Evolutionary conservation across 2,113 vertebrate genomes (phyloP), one percentile per base, ranked within the genome.

Genomic region (Clarias magur): DNA sequence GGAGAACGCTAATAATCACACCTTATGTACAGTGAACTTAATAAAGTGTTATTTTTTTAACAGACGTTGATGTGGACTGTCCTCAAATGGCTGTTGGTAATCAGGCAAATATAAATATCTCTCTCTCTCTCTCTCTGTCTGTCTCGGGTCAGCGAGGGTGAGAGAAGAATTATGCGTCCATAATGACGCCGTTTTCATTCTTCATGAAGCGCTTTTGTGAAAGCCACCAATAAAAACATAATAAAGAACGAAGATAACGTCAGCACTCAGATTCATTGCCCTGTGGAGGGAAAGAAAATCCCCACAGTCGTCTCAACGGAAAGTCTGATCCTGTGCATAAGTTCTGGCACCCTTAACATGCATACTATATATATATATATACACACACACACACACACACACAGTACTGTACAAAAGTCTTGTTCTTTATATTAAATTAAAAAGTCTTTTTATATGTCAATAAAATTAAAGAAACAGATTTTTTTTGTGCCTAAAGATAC

Each of bases 161-260:
- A 48, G 19, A 73, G 89, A 91, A 93, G 88, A 92, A 93, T 93
- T 92, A 92, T 92, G 89, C 87, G 85, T 91, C 90, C 91, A 9
- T 12, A 10, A 88, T 84, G 93, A 92, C 84, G 87, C n/a, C 48
- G 30, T 84, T 88, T 92, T 93, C 70, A 42, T 73, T 85, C 88
- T 92, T 93, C 93, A 93, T 93, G 84, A 91, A 93, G 93, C 91
- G 92, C 88, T 94, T 96, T 93, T 93, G 93, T 94, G 95, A 95
- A 96, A 95, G 90, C 93, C 95, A 94, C 94, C 95, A 96, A 96
- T 95, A 96, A 96, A 97, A 96, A 96, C 90, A 91, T 91, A 91
- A 93, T 92, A 93, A 93, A 94, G 80, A 62, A 60, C 59, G 19
- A 7, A 96, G 97, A 97, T 97, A 97, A 97, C 96, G 96, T 95